Base-by-base conservation (phyloP, 1,140 invertebrate genomes). In the Calephelis virginiensis region DNA sequence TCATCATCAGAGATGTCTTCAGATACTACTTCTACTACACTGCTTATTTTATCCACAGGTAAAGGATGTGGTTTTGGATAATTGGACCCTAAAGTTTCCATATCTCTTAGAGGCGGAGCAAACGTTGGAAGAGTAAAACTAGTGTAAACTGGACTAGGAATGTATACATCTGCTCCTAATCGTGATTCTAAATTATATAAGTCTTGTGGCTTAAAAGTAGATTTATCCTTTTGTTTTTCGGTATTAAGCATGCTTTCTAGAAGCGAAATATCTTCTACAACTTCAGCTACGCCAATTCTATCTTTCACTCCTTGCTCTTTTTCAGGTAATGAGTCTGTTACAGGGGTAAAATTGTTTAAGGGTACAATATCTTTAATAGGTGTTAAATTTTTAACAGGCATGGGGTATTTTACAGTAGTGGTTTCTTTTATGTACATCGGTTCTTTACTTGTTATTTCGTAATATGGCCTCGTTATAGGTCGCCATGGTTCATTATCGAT, bases 111-210 rank as follows among this genome's bases (percentile, higher is more conserved):
- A 47, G 92, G 85, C 40, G 89, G 90, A 17, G 91, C 90, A 75
- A 93, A 91, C 65, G 93, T 92, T 3, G 94, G 93, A 63, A 94
- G 92, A 38, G 93, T 94, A 77, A 94, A 95, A 74, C 94, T 95
- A 7, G 94, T 94, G 66, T 95, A 95, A 61, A 94, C 77, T 11
- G 93, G 93, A 71, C 91, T 89, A 64, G 85, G 84, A 10, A 85
- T 71, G 68, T 91, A 90, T n/a, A 90, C 68, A 60, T 91, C 83
- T 61, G 86, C 86, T 17, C 75, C 80, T 73, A 89, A 77, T 60
- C 80, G 73, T 47, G 87, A 77, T 78, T 90, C 78, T 49, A 92
- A 77, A 70, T 83, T 87, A 62, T 85, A 80, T 50, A 86, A 43
- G 45, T 76, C 79, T 50, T 69, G 67, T 8, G 85, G 85, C 62